Evolutionary conservation across 2,113 vertebrate genomes (phyloP), one percentile per base, ranked within the genome.

Genomic region (Apus apus): DNA sequence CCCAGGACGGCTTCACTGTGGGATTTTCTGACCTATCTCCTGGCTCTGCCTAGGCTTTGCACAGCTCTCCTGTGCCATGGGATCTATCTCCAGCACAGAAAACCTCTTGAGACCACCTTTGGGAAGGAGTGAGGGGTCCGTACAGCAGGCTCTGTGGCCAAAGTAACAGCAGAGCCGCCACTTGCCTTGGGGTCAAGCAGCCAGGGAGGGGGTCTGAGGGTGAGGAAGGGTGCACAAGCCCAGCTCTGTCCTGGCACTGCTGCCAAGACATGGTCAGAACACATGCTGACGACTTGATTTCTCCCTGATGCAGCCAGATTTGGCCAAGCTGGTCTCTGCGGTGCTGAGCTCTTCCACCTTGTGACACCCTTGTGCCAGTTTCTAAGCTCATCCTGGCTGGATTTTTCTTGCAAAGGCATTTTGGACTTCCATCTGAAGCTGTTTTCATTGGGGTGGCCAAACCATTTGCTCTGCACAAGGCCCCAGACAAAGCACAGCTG

Each of bases 1-100:
- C 1, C 0, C 1, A 16, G 46, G 10, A 20, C 2, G 2, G 57
- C 87, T 43, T 30, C 32, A 1, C 25, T 8, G 13, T 2, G 8
- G 1, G 3, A 5, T 19, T 13, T 34, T 61, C 74, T 58, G 70
- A 6, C 15, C 15, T 9, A 11, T 2, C 60, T 62, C 53, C 67
- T 7, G 27, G 34, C 61, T 27, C 60, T 26, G 74, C 40, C 53
- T 61, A 13, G 68, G 23, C 61, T 50, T 21, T 62, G 40, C 43
- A 23, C 1, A 3, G 72, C 50, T 60, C 76, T 32, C 34, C 20
- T 9, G 75, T 11, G 1, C 22, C 13, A 1, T 0, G 4, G 46
- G 46, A n/a, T 57, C 65, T 46, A 25, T 5, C 23, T 26, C 22
- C 84, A 65, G 50, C 56, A 23, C 0, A 6, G 46, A n/a, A 93